These are phyloP conservation scores for Cyanoramphus novaezelandiae DNA, from an alignment of 2,113 vertebrate genomes.

Conservation along the genomic window DNA sequence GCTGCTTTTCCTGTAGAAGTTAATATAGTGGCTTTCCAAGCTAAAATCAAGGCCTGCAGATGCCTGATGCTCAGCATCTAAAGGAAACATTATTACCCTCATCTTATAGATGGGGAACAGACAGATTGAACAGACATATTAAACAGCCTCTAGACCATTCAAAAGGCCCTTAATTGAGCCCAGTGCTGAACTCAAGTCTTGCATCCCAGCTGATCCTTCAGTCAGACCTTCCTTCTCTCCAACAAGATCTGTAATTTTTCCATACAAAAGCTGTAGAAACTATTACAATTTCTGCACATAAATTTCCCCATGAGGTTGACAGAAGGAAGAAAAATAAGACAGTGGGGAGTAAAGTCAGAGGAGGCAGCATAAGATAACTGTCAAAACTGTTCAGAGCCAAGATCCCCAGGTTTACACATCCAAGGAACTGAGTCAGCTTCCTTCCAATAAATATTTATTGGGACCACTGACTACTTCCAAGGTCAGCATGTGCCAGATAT, in stretches of 20 bases:
- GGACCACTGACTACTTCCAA: not conserved
- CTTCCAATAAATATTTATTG: not conserved
- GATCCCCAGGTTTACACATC: not conserved
- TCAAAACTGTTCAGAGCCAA: not conserved
- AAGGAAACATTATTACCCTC: not conserved
- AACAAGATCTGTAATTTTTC: not conserved
- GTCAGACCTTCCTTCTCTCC: not conserved
- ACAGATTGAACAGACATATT: not conserved
- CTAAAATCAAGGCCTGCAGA: not conserved
- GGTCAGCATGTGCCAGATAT: not conserved
- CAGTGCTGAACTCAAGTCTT: not conserved
- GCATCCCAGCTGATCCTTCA: not conserved
- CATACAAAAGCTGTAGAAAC: not conserved
- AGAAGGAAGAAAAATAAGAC: not conserved
- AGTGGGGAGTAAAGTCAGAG: not conserved
- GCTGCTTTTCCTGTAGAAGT: not conserved
- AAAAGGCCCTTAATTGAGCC: not conserved
- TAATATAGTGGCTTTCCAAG: not conserved
- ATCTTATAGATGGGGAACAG: not conserved
- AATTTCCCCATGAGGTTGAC: not conserved
- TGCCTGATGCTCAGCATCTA: not conserved
- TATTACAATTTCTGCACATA: not conserved
- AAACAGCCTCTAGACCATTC: not conserved
- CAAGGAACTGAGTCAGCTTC: conserved; percentile 10
- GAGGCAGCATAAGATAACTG: not conserved